Conservation (phyloP, 1,140 invertebrate species). For the Epicauta chinensis region DNA sequence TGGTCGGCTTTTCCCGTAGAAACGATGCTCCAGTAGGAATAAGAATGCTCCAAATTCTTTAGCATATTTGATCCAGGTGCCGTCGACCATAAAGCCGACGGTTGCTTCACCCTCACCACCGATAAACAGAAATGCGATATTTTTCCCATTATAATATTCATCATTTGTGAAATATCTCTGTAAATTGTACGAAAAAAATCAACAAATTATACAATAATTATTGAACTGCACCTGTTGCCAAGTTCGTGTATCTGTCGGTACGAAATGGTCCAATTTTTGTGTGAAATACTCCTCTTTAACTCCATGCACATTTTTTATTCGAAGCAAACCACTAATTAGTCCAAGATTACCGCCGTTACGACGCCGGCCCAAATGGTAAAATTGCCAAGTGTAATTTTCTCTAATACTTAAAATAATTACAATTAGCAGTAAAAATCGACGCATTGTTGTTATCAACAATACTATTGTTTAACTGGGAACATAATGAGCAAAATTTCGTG, state of each 20-base stretch:
- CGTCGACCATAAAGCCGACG: conserved; percentile 77
- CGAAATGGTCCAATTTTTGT: conserved; percentile 75
- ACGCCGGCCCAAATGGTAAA: conserved; percentile 36
- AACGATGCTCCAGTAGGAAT: conserved; percentile 86
- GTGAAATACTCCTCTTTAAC: conserved; percentile 65
- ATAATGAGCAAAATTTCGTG: too few relatives aligned
- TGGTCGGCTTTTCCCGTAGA: conserved; percentile 89
- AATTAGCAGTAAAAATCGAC: not conserved
- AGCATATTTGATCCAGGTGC: conserved; percentile 80
- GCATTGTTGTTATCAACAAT: too few relatives aligned
- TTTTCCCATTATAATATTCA: conserved; percentile 59
- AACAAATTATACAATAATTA: too few relatives aligned
- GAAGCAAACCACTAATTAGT: conserved; percentile 30
- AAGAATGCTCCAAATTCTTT: conserved; percentile 72
- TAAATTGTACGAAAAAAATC: too few relatives aligned
- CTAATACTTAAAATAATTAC: not conserved
- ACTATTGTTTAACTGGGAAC: too few relatives aligned
- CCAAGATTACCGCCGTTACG: conserved; percentile 32
- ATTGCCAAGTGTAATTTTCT: conserved; percentile 22
- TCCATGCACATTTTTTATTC: conserved; percentile 33
- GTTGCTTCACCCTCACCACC: conserved; percentile 72
- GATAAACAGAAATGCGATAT: conserved; percentile 84
- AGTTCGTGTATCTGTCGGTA: conserved; percentile 52
- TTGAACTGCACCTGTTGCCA: conserved; percentile 76
- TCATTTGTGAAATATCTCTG: conserved; percentile 77